Conservation (phyloP, 1,140 invertebrate genomes). For the Sycophaga agraensis region DNA sequence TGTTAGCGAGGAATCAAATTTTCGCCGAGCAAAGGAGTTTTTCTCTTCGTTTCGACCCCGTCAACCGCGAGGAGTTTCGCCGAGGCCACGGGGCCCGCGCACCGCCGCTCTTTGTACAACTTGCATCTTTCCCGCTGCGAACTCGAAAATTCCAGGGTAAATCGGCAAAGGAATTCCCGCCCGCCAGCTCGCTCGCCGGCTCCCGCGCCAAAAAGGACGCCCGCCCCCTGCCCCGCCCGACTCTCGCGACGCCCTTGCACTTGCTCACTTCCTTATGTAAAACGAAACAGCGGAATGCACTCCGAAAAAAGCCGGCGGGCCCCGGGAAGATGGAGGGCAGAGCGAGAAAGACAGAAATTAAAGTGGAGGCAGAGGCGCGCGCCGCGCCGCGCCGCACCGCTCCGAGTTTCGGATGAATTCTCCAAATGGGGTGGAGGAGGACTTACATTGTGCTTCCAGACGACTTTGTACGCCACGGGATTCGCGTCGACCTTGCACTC, state of each 20-base stretch:
- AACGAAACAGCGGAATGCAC: slow-evolving; percentile 10
- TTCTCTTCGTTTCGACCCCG: too few relatives aligned
- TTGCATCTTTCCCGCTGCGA: not conserved
- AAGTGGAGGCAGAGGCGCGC: not conserved
- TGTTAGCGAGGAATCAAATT: not conserved
- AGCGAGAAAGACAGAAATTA: not conserved
- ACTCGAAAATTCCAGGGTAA: slow-evolving; percentile 13
- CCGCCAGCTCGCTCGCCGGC: too few relatives aligned
- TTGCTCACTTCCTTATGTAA: slow-evolving; percentile 20
- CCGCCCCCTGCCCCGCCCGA: not conserved
- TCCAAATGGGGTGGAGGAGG: not conserved
- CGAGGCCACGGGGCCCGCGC: too few relatives aligned
- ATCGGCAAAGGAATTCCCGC: slow-evolving; percentile 20
- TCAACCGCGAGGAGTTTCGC: too few relatives aligned
- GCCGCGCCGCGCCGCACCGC: not conserved
- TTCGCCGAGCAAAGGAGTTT: too few relatives aligned
- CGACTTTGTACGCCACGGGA: slow-evolving; percentile 82
- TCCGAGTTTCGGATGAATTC: slow-evolving; percentile 4
- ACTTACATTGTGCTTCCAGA: slow-evolving; percentile 92
- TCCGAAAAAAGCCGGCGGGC: not conserved
- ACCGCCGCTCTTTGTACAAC: too few relatives aligned
- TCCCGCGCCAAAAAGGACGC: slow-evolving; percentile 2
- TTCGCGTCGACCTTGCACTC: slow-evolving; percentile 85
- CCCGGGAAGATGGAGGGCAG: not conserved
- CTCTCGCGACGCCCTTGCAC: not conserved